Conservation (phyloP, 1,140 invertebrate species). For the Pachyrhynchus sulphureomaculatus region DNA sequence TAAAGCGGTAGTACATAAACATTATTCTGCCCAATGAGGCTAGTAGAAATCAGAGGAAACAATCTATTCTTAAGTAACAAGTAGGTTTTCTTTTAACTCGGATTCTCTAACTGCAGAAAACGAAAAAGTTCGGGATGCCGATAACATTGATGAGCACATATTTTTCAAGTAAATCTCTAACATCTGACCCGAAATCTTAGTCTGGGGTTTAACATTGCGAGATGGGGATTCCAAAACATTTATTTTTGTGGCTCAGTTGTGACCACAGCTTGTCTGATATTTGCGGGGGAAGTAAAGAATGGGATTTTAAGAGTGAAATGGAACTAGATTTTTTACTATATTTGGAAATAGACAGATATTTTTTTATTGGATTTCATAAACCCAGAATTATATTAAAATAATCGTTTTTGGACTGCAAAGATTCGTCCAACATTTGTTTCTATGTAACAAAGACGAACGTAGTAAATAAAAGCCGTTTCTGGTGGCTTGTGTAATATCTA, state of each 20-base stretch:
- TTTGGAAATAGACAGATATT: background rate
- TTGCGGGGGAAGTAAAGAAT: background rate
- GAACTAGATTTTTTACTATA: background rate
- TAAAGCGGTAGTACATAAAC: slow-evolving; percentile 25
- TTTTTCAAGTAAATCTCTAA: slow-evolving; percentile 31
- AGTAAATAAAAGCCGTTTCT: too few relatives aligned
- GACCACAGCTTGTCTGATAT: slow-evolving; percentile 22
- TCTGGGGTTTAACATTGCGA: slow-evolving; percentile 12
- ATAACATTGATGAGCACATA: slow-evolving; percentile 33
- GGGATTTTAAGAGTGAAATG: background rate
- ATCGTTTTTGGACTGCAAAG: too few relatives aligned
- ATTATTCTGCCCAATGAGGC: slow-evolving; percentile 18
- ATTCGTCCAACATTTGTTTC: too few relatives aligned
- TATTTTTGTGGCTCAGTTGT: slow-evolving; percentile 25
- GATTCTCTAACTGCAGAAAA: slow-evolving; percentile 11
- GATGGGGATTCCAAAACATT: slow-evolving; percentile 20
- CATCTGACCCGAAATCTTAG: slow-evolving; percentile 30
- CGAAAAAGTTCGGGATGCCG: slow-evolving; percentile 24
- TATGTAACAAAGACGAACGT: too few relatives aligned
- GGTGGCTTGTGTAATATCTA: too few relatives aligned
- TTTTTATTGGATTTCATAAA: too few relatives aligned
- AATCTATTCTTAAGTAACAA: slow-evolving; percentile 27
- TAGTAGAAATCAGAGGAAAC: slow-evolving; percentile 19
- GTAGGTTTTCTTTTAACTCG: slow-evolving; percentile 1
- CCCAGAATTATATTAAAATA: too few relatives aligned